Conservation (phyloP, 2,888 invertebrate genomes). For the Eledona agricola region DNA sequence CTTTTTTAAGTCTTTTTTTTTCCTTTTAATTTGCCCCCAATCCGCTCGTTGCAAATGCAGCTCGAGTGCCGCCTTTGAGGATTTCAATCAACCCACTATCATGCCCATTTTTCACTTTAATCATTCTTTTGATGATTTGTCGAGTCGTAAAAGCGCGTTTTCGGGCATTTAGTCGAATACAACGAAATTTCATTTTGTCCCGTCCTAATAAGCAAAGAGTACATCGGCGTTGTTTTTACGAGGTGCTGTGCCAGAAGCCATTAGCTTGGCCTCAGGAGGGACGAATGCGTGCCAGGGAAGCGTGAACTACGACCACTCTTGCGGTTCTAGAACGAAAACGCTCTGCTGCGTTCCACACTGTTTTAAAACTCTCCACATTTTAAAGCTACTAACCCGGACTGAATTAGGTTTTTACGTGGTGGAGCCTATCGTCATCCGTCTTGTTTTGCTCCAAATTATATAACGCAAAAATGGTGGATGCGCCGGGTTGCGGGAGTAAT, state of each 20-base stretch:
- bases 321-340: constrained; percentile 35
- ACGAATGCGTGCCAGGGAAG: constrained; percentile 32
- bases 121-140: too few species aligned
- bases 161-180: constrained; percentile 24
- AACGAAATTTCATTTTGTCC: constrained; percentile 46
- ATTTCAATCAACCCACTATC: too few species aligned
- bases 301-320: constrained; percentile 34
- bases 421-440: too few species aligned
- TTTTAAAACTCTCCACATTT: constrained; percentile 28
- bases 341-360: constrained; percentile 32
- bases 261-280: constrained; percentile 39
- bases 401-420: constrained; percentile 12
- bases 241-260: constrained; percentile 43
- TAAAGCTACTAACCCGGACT: constrained; percentile 5
- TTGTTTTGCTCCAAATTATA: too few species aligned
- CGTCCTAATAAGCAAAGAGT: constrained; percentile 44
- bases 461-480: too few species aligned
- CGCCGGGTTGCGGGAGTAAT: too few species aligned
- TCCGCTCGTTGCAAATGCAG: too few species aligned
- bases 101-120: too few species aligned
- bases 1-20: too few species aligned
- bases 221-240: constrained; percentile 44
- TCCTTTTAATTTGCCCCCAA: too few species aligned
- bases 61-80: too few species aligned
- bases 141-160: constrained; percentile 10